Base-by-base conservation (phyloP, 2,113 vertebrate genomes). In the Hyaena hyaena region DNA sequence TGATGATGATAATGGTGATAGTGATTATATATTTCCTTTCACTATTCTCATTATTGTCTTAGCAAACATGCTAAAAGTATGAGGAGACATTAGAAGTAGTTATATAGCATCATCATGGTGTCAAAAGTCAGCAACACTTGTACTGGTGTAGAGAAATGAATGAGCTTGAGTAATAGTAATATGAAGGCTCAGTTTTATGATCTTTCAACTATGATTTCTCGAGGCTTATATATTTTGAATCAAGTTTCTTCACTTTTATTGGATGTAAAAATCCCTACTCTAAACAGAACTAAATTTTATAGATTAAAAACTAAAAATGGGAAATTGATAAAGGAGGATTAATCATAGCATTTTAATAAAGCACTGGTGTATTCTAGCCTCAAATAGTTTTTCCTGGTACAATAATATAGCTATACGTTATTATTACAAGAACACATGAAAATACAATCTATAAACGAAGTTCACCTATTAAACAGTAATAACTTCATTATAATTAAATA, bases 241-340 rank as follows among this genome's bases (percentile, higher is more conserved):
- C 10, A 61, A 43, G 1, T 88, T 82, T 66, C 12, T 71, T 87
- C 15, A 28, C 55, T 69, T 88, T 80, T n/a, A 81, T 92, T 50
- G 35, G 8, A 35, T 58, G 24, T 86, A 68, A 91, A 96, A 45
- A 68, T 66, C 31, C 6, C 7, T 71, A 48, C 33, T n/a, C 11
- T 65, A 96, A 85, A 33, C 0, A 48, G n/a, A 90, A 93, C 8
- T 80, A 85, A 96, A 66, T 74, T 76, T 87, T 55, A 89, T 50
- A 43, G 61, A 45, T 69, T 55, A 43, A 82, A 83, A 28, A 65
- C 31, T 85, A 82, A 91, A 93, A 93, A 74, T 76, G 1, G 3
- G 12, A 77, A 96, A 93, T 80, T 88, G 93, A 90, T 79, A 77
- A 88, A 83, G 61, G 58, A 69, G 24, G 17, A 81, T 85, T 65